Evolutionary conservation across 2,888 invertebrate species (phyloP).

Genomic region (Schizotus pectinicornis): DNA sequence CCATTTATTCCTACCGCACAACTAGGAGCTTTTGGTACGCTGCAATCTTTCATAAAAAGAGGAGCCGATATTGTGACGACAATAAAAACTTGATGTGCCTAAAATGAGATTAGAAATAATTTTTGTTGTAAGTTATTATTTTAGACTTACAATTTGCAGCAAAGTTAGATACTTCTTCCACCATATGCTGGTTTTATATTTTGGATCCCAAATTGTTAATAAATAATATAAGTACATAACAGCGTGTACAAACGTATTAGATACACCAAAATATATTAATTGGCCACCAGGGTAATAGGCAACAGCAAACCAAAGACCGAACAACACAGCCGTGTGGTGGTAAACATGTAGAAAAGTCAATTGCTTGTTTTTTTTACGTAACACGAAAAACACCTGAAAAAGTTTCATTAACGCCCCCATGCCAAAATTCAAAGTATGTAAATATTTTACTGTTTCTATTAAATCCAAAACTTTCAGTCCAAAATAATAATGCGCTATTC

Average conservation of each 20-base stretch:
- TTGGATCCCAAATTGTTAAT: conserved; percentile 71
- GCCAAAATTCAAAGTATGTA: no score
- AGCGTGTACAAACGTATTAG: conserved; percentile 75
- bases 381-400: conserved; percentile 53
- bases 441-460: conserved; percentile 7
- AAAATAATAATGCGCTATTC: no score
- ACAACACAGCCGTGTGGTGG: conserved; percentile 79
- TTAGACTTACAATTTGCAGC: conserved; percentile 68
- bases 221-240: conserved; percentile 83
- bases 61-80: conserved; percentile 61
- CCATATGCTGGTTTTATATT: conserved; percentile 72
- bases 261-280: conserved; percentile 63
- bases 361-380: conserved; percentile 79
- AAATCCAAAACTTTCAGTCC: not conserved
- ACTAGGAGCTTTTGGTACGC: conserved; percentile 62
- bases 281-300: conserved; percentile 72
- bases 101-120: conserved; percentile 42
- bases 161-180: conserved; percentile 84
- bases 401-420: not conserved
- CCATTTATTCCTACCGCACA: conserved; percentile 65
- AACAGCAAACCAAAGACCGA: conserved; percentile 66
- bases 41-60: conserved; percentile 60
- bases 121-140: conserved; percentile 3
- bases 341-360: conserved; percentile 81
- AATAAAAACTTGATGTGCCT: conserved; percentile 67